These are phyloP conservation scores for Sericinus montela DNA, from an alignment of 2,888 invertebrate species.

Conservation along the genomic window DNA sequence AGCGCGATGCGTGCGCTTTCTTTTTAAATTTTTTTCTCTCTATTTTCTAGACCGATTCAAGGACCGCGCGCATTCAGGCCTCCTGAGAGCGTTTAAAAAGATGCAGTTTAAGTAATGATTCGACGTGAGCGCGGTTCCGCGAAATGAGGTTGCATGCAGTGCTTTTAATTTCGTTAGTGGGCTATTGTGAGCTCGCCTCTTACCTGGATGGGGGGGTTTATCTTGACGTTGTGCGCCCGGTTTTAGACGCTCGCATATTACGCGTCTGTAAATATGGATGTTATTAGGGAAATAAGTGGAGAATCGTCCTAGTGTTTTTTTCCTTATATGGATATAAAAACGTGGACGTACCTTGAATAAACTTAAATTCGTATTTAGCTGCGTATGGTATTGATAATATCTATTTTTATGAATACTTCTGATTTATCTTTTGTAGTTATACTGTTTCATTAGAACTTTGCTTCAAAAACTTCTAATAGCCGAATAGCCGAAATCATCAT, in stretches of 20 bases:
- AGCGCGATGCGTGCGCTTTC: slow-evolving; percentile 65
- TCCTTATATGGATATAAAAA: no score
- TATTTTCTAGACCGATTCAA: slow-evolving; percentile 50
- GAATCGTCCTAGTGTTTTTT: neutral
- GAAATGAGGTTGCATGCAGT: slow-evolving; percentile 36
- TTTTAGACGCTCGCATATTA: slow-evolving; percentile 18
- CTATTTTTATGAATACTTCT: no score
- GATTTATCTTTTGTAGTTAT: no score
- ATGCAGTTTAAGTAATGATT: slow-evolving; percentile 73
- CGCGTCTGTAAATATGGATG: slow-evolving; percentile 18
- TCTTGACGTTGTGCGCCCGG: slow-evolving; percentile 26
- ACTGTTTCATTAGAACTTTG: no score
- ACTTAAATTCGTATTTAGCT: no score
- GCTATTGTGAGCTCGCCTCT: slow-evolving; percentile 34
- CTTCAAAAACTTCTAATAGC: no score
- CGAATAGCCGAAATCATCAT: no score
- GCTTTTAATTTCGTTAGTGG: slow-evolving; percentile 55
- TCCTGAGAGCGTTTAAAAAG: slow-evolving; percentile 62
- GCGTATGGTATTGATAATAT: no score
- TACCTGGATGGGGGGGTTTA: slow-evolving; percentile 21
- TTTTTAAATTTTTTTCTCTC: slow-evolving; percentile 39
- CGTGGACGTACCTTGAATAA: no score
- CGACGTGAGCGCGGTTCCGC: slow-evolving; percentile 38
- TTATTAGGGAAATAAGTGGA: slow-evolving; percentile 5
- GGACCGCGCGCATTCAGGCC: slow-evolving; percentile 63